Conservation (phyloP, 2,888 invertebrate genomes). For the Trimorus sp. region DNA sequence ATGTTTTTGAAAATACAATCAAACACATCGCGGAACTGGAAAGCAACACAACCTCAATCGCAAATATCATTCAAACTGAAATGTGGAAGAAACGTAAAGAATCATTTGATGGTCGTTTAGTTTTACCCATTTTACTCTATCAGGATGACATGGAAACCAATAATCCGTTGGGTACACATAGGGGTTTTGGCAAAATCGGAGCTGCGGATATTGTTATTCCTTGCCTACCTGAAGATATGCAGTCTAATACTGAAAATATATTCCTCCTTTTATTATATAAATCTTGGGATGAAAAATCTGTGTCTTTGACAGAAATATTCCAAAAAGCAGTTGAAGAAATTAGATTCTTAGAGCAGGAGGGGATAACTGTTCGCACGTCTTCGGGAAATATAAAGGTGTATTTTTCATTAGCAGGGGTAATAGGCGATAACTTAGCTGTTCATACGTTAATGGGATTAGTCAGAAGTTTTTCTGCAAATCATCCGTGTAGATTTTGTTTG, state of each 20-base stretch:
- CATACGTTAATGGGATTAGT: too few species aligned
- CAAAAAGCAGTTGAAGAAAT: too few species aligned
- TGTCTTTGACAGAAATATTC: constrained; percentile 13
- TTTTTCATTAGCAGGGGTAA: too few species aligned
- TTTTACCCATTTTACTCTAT: constrained; percentile 60
- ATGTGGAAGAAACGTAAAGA: constrained; percentile 40
- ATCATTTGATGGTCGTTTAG: constrained; percentile 16
- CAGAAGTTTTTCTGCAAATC: too few species aligned
- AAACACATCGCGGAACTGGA: constrained; percentile 29
- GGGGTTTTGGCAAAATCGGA: constrained; percentile 48
- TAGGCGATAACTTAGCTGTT: too few species aligned
- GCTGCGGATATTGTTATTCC: constrained; percentile 56
- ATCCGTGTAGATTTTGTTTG: too few species aligned
- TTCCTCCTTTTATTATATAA: constrained; percentile 4
- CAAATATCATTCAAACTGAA: constrained; percentile 52
- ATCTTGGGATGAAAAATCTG: not conserved
- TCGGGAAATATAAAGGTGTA: too few species aligned
- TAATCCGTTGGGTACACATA: constrained; percentile 58
- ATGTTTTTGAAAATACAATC: constrained; percentile 38
- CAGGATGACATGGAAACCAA: constrained; percentile 64
- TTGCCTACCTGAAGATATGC: constrained; percentile 43
- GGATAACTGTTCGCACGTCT: too few species aligned
- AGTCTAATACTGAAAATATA: constrained; percentile 28
- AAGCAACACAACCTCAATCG: constrained; percentile 6
- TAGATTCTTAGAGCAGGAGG: too few species aligned